These are phyloP conservation scores for Meteorus sp. DNA, from an alignment of 1,140 invertebrate genomes.

Conservation along the genomic window DNA sequence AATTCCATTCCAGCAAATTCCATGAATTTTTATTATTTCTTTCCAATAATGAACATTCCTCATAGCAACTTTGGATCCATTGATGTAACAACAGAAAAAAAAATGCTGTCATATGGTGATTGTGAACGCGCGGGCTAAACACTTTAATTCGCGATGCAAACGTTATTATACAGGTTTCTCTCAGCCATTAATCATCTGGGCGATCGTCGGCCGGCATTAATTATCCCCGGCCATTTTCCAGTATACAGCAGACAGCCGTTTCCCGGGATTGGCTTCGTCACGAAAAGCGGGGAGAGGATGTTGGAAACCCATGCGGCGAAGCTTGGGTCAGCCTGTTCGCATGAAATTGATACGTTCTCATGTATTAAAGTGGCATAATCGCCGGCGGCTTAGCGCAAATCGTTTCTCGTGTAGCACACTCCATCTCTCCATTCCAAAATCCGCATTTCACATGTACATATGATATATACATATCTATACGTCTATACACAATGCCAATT, in stretches of 20 bases:
- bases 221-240: conserved; percentile 52
- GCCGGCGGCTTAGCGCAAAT: conserved; percentile 40
- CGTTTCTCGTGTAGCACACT: conserved; percentile 15
- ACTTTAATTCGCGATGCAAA: conserved; percentile 47
- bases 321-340: conserved; percentile 38
- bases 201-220: conserved; percentile 50
- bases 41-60: too few relatives aligned
- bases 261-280: conserved; percentile 29
- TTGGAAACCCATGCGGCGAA: conserved; percentile 18
- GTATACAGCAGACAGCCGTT: conserved; percentile 33
- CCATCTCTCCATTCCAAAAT: neutral
- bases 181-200: conserved; percentile 43
- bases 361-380: conserved; percentile 46
- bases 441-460: conserved; percentile 1
- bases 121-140: conserved; percentile 33
- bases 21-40: too few relatives aligned
- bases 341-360: conserved; percentile 53
- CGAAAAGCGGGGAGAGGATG: conserved; percentile 2
- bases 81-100: neutral
- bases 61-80: too few relatives aligned
- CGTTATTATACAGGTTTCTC: conserved; percentile 43
- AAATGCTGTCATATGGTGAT: neutral
- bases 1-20: too few relatives aligned
- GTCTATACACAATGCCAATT: too few relatives aligned
- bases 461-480: too few relatives aligned